Conservation (phyloP, 2,113 vertebrate species). For the Gnathonemus echidnorhynchus region DNA sequence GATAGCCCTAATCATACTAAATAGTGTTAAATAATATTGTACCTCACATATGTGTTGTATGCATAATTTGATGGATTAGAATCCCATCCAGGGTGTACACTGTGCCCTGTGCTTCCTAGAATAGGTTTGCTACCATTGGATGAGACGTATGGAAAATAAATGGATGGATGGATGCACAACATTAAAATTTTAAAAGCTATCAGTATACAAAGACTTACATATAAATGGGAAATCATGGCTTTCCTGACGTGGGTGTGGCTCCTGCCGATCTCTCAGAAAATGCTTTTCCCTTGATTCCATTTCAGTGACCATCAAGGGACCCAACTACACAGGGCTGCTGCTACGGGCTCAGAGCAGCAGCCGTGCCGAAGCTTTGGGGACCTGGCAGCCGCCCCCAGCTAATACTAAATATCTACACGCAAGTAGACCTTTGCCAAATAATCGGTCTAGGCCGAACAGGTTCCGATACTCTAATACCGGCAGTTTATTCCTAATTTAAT, state of each 20-base stretch:
- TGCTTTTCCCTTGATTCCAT: constrained; percentile 8
- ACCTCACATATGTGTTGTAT: neutral
- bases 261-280: neutral
- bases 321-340: constrained; percentile 49
- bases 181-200: neutral
- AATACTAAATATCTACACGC: constrained; percentile 49
- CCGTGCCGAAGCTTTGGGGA: constrained; percentile 38
- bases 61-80: neutral
- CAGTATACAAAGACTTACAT: neutral
- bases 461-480: neutral
- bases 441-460: neutral
- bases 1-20: neutral
- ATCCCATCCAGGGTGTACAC: neutral
- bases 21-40: neutral
- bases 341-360: constrained; percentile 43
- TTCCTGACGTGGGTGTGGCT: neutral
- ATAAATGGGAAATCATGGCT: neutral
- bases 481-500: neutral
- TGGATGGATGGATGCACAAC: neutral
- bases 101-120: neutral
- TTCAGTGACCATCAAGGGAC: constrained; percentile 54
- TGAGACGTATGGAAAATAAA: neutral
- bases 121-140: neutral
- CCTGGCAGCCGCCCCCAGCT: constrained; percentile 46
- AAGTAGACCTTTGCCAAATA: neutral